Evolutionary conservation across 2,888 invertebrate species (phyloP).

Genomic region (Fissipunctia ypsillon): DNA sequence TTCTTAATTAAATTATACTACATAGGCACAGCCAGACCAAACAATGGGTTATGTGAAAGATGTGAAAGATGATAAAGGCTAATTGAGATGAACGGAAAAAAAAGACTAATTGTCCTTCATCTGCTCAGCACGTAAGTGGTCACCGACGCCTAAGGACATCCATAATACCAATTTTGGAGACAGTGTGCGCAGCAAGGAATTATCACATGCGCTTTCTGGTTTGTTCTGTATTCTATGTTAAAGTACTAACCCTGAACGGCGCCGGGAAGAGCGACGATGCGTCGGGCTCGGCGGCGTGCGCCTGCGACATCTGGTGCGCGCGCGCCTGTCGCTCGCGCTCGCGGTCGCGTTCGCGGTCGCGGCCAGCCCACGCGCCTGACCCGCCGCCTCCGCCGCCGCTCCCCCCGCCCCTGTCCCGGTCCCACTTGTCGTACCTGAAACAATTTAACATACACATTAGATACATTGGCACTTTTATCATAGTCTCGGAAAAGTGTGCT

Average conservation of each 20-base stretch:
- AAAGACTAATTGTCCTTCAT: not conserved
- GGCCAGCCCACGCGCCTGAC: constrained; percentile 79
- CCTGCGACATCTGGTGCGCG: constrained; percentile 93
- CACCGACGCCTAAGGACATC: not conserved
- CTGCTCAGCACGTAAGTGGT: not conserved
- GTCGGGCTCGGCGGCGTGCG: constrained; percentile 91
- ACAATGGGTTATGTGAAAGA: not conserved
- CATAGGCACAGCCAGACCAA: not conserved
- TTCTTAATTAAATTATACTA: too few relatives aligned
- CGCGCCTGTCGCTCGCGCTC: constrained; percentile 94
- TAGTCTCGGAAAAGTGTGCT: not conserved
- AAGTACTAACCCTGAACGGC: constrained; percentile 91
- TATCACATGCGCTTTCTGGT: constrained; percentile 2
- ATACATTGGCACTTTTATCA: not conserved
- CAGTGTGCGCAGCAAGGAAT: not conserved
- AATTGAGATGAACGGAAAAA: not conserved
- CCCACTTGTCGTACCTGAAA: constrained; percentile 89
- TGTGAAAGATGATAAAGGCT: not conserved
- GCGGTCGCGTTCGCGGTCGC: constrained; percentile 94
- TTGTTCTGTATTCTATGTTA: constrained; percentile 1
- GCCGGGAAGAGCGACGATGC: constrained; percentile 92
- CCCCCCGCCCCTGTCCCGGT: constrained; percentile 85
- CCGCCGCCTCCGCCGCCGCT: constrained; percentile 78
- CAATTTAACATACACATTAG: constrained; percentile 56
- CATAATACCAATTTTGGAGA: not conserved